Evolutionary conservation across 2,888 invertebrate species (phyloP).

Genomic region (Microchrysa polita): DNA sequence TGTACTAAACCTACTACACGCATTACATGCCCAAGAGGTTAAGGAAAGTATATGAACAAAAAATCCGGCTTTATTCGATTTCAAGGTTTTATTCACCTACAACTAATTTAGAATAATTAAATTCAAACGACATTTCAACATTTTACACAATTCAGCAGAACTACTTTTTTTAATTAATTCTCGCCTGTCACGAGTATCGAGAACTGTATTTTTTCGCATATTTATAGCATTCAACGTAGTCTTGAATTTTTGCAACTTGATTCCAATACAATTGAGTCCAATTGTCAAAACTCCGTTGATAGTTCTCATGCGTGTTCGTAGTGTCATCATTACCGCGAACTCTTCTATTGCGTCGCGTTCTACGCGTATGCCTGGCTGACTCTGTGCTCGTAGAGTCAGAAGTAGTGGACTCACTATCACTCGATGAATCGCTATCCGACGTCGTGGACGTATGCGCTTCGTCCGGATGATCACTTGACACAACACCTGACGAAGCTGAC

Average conservation of each 20-base stretch:
- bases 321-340: neutral
- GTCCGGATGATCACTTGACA: constrained; percentile 40
- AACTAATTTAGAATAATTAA: no score
- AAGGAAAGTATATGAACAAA: no score
- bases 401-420: neutral
- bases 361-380: neutral
- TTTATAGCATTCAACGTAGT: constrained; percentile 54
- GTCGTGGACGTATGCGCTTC: neutral
- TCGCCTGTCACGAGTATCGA: constrained; percentile 6
- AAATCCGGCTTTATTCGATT: no score
- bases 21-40: no score
- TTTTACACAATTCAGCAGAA: no score
- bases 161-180: neutral
- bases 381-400: constrained; percentile 36
- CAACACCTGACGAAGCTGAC: constrained; percentile 60
- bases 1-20: no score
- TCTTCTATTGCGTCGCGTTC: neutral
- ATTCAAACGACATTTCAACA: no score
- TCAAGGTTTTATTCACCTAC: no score
- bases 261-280: constrained; percentile 57
- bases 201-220: constrained; percentile 50
- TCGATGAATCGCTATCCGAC: neutral
- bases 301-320: constrained; percentile 16
- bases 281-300: constrained; percentile 53
- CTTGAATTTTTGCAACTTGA: constrained; percentile 55